A percentile compares a stretch with the other conserved stretches of the same genome.
These are phyloP conservation scores for Leptobrachium leishanense DNA, from an alignment of 2,113 vertebrate genomes.

Conservation along the genomic window DNA sequence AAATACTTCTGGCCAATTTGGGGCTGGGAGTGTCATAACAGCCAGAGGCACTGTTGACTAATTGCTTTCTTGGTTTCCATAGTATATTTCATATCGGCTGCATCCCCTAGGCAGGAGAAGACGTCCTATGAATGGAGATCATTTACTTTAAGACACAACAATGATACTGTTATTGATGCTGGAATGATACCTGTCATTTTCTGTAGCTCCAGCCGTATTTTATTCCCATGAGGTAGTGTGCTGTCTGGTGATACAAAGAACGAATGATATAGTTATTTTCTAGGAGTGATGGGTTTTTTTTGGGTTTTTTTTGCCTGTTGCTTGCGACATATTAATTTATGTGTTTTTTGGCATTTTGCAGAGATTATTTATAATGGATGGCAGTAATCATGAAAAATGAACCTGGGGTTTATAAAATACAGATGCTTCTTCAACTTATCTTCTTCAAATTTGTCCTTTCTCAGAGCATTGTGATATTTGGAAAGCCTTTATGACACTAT, in stretches of 20 bases:
- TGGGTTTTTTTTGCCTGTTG: background rate
- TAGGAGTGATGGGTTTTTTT: too few relatives aligned
- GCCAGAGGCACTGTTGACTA: conserved; percentile 10
- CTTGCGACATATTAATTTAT: background rate
- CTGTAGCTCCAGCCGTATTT: background rate
- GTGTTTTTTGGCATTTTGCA: background rate
- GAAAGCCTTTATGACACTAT: background rate
- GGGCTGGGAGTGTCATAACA: conserved; percentile 9
- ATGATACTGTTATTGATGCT: conserved; percentile 31
- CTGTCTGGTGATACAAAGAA: conserved; percentile 17
- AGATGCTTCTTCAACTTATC: background rate
- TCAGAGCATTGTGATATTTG: background rate
- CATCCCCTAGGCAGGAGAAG: conserved; percentile 7
- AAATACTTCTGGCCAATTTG: conserved; percentile 28
- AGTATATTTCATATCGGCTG: conserved; percentile 18
- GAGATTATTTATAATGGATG: background rate
- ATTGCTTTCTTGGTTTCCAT: conserved; percentile 35
- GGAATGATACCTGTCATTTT: conserved; percentile 17
- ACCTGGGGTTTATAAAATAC: background rate
- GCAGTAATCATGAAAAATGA: background rate
- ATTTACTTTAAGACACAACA: background rate
- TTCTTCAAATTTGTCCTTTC: background rate
- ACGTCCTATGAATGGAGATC: conserved; percentile 19
- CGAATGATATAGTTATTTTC: conserved; percentile 1
- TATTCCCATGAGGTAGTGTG: conserved; percentile 18